Evolutionary conservation across 2,888 invertebrate species (phyloP), one percentile per base, ranked within the genome.

Genomic region (Drosophila gaucha): DNA sequence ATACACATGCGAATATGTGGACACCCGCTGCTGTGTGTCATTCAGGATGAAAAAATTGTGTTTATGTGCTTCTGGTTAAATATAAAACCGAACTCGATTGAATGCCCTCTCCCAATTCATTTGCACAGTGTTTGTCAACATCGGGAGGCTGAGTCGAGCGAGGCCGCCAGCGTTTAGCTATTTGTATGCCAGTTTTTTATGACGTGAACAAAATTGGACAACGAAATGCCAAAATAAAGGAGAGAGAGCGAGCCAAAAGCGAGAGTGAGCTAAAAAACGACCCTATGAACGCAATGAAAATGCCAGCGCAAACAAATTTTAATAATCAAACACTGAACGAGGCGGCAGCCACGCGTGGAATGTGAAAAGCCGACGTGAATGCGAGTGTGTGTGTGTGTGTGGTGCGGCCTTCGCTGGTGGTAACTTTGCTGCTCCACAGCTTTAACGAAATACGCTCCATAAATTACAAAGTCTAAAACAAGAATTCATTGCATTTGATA

Each of bases 221-320:
- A 35, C 54, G 24, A 30, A 70, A 57, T 57, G n/a, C 31, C 22
- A 54, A 55, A 38, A 74, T 43, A 64, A 36, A 54, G 31, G 22
- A 16, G 36, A 5, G 46, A 38, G 18, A 12, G 47, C 1, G 26
- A 2, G 8, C 5, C 10, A 2, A 35, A 8, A 26, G 26, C 5
- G 41, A 26, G 41, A 54, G 57, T 41, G 54, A 18, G 46, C 62
- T 43, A 63, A 64, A 70, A 71, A 67, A 84, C 75, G 80, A 71
- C 64, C 78, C 75, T 65, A 75, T 76, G 74, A 80, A 67, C 85
- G 80, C 82, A 69, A 76, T 82, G 84, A 84, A 82, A 84, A 78
- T 74, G 78, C 85, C 82, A 72, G 71, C 63, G 78, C 82, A 70
- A 66, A 82, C 78, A 84, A 76, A 80, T 77, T 80, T 80, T 80